phyloP scores from a whole-genome alignment of 2,113 vertebrate genomes.

The Capreolus pygargus region DNA sequence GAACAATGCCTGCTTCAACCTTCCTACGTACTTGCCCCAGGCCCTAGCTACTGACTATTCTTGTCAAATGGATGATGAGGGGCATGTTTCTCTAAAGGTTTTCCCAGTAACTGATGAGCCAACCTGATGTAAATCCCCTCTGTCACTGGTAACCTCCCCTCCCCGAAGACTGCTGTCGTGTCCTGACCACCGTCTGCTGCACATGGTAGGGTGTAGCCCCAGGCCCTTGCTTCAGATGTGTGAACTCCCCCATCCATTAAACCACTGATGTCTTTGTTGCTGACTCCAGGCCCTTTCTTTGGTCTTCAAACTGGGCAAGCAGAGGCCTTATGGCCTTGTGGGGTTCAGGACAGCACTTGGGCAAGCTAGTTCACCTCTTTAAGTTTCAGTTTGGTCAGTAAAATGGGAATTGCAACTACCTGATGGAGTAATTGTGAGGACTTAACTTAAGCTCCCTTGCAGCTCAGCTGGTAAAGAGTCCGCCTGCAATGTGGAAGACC shows the following conservation, averaged over 20 bases:
- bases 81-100: not conserved
- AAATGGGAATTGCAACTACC: not conserved
- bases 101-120: not conserved
- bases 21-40: not conserved
- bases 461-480: not conserved
- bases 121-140: not conserved
- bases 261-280: not conserved
- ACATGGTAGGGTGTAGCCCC: not conserved
- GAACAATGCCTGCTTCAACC: not conserved
- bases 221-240: not conserved
- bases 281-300: not conserved
- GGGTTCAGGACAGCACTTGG: not conserved
- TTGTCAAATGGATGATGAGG: not conserved
- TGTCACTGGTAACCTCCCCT: not conserved
- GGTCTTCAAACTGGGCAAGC: not conserved
- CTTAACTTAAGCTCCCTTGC: not conserved
- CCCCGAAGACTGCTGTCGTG: not conserved
- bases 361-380: not conserved
- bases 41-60: not conserved
- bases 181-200: not conserved
- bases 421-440: not conserved
- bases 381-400: not conserved
- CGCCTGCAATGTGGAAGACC: not conserved
- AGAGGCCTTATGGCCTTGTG: not conserved
- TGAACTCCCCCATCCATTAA: not conserved